Conservation (phyloP, 30 jellyfish, hydroid and myxozoan genomes). For the Turritopsis dohrnii region DNA sequence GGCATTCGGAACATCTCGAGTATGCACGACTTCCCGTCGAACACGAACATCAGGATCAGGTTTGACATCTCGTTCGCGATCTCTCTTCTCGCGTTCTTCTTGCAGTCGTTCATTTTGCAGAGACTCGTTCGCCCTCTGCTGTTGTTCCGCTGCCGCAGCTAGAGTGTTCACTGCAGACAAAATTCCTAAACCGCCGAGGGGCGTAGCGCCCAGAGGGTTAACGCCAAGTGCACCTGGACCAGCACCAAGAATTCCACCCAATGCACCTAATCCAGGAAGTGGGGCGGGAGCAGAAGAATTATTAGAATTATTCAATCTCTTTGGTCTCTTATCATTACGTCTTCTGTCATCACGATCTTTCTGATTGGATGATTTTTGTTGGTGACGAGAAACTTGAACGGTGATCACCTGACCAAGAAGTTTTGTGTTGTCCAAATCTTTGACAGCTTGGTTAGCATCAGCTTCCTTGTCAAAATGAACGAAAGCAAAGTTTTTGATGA, state of each 20-base stretch:
- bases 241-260: neutral
- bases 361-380: neutral
- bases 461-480: constrained; percentile 60
- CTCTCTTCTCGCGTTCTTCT: constrained; percentile 8
- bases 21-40: constrained; percentile 34
- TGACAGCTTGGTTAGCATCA: constrained; percentile 76
- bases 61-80: constrained; percentile 3
- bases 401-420: constrained; percentile 40
- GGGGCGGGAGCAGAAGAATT: neutral
- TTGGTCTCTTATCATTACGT: constrained; percentile 10
- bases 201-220: constrained; percentile 1
- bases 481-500: constrained; percentile 73
- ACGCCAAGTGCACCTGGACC: constrained; percentile 29
- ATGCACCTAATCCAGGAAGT: constrained; percentile 13
- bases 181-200: constrained; percentile 25
- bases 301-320: neutral
- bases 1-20: constrained; percentile 36
- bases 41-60: constrained; percentile 43
- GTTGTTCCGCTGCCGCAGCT: constrained; percentile 32
- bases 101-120: constrained; percentile 2
- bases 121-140: neutral
- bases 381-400: constrained; percentile 51
- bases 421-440: constrained; percentile 41
- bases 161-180: constrained; percentile 30
- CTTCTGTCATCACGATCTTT: constrained; percentile 16